Base-by-base conservation (phyloP, 2,888 invertebrate genomes). In the Cabera pusaria region DNA sequence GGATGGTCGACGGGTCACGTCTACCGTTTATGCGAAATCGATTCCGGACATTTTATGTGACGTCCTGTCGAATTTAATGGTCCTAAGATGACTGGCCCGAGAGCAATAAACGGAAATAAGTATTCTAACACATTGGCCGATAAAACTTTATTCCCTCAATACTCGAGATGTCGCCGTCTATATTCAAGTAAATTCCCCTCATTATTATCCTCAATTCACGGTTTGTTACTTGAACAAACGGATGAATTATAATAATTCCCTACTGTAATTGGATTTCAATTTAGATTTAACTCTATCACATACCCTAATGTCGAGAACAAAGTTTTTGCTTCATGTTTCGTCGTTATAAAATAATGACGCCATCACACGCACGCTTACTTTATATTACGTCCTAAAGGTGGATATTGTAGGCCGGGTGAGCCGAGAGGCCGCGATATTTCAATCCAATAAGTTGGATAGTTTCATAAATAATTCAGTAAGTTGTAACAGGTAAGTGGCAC, bases 11-110 rank as follows among this genome's bases (percentile, higher is more conserved):
- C 68, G 68, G 73, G 82, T 84, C 84, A 86, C 85, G 86, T 86
- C 73, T 75, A 78, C 68, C 79, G 77, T 87, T 88, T 87, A 87
- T 86, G 81, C 64, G 84, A 86, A 88, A 88, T 88, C 87, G 86
- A 88, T n/a, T 87, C 70, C 70, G 56, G 62, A 55, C 82, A 71
- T 79, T 88, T 86, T 86, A 88, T 86, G 81, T 75, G 81, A 82
- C 83, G 72, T 83, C 80, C 79, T 79, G 74, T 68, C 75, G 77
- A 82, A 77, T 87, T 87, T 87, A 87, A 88, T 82, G 68, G 82
- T 78, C 63, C 42, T 56, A 69, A 81, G 84, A 84, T 80, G 84
- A 81, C 85, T 80, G 82, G 77, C 63, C 82, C 75, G 77, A 71
- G 66, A 72, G 83, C 74, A 71, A 85, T 88, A 88, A 86, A 86